Evolutionary conservation across 2,797 vertebrate genomes (phyloP).

Genomic region (Erpetoichthys calabaricus): DNA sequence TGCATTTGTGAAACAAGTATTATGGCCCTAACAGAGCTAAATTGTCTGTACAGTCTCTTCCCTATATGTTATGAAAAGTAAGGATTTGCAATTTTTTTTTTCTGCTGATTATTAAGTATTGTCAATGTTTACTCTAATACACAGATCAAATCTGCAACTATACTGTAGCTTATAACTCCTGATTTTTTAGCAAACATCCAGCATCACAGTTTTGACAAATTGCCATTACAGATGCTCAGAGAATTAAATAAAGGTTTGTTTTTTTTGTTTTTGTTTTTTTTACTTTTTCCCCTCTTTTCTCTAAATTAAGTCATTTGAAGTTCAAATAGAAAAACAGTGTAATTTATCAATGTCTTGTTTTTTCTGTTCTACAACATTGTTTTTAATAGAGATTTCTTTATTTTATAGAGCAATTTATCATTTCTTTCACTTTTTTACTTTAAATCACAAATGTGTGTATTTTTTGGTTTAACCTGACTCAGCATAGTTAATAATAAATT

Average conservation of each 20-base stretch:
- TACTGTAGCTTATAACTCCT: background rate
- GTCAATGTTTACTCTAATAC: background rate
- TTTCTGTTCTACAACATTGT: background rate
- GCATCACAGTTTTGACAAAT: background rate
- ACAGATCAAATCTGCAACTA: background rate
- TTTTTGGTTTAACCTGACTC: background rate
- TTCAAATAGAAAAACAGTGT: background rate
- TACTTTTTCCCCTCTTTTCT: background rate
- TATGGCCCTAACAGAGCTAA: no score
- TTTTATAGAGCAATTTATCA: background rate
- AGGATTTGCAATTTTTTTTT: no score
- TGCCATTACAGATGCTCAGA: conserved; percentile 2
- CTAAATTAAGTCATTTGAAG: background rate
- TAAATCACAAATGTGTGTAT: background rate
- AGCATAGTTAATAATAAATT: no score
- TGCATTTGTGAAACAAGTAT: no score
- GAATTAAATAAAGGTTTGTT: background rate
- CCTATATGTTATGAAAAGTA: no score
- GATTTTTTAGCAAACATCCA: background rate
- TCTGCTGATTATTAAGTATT: no score
- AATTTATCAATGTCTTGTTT: conserved; percentile 2
- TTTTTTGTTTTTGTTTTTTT: no score
- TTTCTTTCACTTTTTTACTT: background rate
- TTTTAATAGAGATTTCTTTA: conserved; percentile 1
- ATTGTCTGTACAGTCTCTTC: no score